Percentiles rank a stretch among this genome's conserved stretches.
phyloP scores from a whole-genome alignment of 2,113 vertebrate species.

The Pteruthius melanotis region DNA sequence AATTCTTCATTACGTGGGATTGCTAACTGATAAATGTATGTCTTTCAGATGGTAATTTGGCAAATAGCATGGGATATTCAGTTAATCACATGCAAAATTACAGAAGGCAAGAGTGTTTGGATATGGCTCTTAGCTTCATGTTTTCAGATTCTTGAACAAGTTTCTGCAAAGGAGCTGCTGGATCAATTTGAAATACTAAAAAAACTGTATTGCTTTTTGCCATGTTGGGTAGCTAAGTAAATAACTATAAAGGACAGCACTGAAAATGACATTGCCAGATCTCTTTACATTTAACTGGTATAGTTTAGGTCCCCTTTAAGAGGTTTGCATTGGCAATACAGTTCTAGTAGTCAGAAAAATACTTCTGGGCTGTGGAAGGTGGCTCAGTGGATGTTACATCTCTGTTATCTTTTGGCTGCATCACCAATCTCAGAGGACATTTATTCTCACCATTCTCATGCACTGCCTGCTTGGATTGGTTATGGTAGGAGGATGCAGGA shows the following conservation, averaged over 20 bases:
- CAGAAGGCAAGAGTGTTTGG: not conserved
- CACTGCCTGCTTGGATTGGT: not conserved
- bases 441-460: not conserved
- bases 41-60: not conserved
- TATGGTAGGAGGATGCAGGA: accelerated
- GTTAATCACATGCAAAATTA: not conserved
- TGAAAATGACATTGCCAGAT: not conserved
- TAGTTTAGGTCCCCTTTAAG: not conserved
- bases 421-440: not conserved
- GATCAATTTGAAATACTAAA: not conserved
- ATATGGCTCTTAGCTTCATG: not conserved
- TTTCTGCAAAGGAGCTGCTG: not conserved
- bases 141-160: not conserved
- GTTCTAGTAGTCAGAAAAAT: not conserved
- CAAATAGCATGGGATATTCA: not conserved
- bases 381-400: not conserved
- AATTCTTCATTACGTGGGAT: not conserved
- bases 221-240: not conserved
- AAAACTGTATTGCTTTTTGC: not conserved
- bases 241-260: not conserved
- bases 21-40: not conserved
- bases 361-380: not conserved
- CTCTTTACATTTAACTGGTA: not conserved
- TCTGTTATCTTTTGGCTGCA: not conserved
- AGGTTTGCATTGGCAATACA: not conserved